Percentiles rank a stretch among this genome's conserved stretches.
Conservation (phyloP, 2,113 vertebrate genomes). For the Eurypyga helias region DNA sequence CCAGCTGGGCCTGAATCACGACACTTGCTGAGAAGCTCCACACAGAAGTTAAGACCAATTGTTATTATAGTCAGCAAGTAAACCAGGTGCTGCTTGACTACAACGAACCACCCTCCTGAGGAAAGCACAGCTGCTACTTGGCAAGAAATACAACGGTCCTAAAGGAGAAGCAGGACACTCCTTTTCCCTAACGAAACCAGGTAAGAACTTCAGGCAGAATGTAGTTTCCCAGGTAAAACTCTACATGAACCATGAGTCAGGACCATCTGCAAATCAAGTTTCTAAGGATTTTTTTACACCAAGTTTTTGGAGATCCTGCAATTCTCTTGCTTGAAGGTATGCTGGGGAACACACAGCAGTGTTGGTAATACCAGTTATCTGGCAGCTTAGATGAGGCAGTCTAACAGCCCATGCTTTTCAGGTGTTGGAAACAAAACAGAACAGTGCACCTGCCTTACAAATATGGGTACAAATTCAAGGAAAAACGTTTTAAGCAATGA, state of each 20-base stretch:
- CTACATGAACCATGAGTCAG: rapidly evolving
- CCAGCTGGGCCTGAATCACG: too few species aligned
- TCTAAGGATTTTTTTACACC: background rate
- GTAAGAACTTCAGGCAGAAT: background rate
- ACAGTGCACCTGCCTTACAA: background rate
- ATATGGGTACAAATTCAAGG: rapidly evolving
- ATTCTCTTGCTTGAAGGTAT: background rate
- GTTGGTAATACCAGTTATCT: rapidly evolving
- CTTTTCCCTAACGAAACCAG: background rate
- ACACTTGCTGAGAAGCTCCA: background rate
- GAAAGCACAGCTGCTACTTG: background rate
- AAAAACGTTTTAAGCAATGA: rapidly evolving
- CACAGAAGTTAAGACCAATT: background rate
- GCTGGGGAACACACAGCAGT: rapidly evolving
- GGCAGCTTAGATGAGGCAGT: background rate
- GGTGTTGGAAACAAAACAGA: background rate
- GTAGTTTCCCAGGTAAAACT: background rate
- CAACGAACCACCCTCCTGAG: background rate
- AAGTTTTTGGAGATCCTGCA: background rate
- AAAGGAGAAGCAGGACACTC: background rate
- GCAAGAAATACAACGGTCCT: background rate
- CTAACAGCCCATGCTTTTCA: rapidly evolving
- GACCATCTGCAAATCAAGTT: background rate
- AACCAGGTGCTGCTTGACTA: background rate
- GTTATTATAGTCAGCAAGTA: background rate